phyloP scores from a whole-genome alignment of 2,797 vertebrate species.

The Prunella strophiata region DNA sequence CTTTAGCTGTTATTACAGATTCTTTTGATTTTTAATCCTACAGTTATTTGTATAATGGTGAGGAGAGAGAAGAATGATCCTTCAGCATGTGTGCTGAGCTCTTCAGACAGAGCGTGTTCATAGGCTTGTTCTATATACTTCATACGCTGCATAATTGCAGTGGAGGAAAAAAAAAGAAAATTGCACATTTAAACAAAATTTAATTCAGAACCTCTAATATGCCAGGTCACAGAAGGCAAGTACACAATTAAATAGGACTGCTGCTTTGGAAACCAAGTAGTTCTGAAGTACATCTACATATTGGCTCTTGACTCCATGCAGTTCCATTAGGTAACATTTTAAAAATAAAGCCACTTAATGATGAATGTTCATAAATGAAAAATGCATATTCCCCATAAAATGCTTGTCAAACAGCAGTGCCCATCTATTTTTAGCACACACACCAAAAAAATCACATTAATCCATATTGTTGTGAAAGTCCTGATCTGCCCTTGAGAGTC shows the following conservation, averaged over 20 bases:
- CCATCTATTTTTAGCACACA: slow-evolving; percentile 44
- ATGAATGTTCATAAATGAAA: slow-evolving; percentile 67
- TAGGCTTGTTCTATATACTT: not conserved
- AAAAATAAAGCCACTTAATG: slow-evolving; percentile 68
- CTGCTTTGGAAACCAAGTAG: slow-evolving; percentile 37
- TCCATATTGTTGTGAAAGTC: slow-evolving; percentile 41
- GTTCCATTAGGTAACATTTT: slow-evolving; percentile 63
- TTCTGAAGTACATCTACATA: slow-evolving; percentile 23
- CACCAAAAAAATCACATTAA: not conserved
- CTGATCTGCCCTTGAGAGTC: slow-evolving; percentile 41
- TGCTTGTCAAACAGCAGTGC: slow-evolving; percentile 3
- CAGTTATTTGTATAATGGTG: not conserved
- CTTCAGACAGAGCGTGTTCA: not conserved
- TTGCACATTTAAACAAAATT: slow-evolving; percentile 36
- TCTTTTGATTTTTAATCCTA: slow-evolving; percentile 1
- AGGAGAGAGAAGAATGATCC: not conserved
- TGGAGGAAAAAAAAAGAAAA: not conserved
- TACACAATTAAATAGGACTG: slow-evolving; percentile 44
- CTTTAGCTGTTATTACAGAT: not conserved
- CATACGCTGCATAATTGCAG: not conserved
- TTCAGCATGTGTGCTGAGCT: not conserved
- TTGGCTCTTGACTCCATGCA: slow-evolving; percentile 14
- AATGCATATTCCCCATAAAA: slow-evolving; percentile 51
- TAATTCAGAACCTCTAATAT: slow-evolving; percentile 44
- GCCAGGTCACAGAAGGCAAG: slow-evolving; percentile 36